Base-by-base conservation (phyloP, 2,113 vertebrate species). In the Lichenostomus cassidix region DNA sequence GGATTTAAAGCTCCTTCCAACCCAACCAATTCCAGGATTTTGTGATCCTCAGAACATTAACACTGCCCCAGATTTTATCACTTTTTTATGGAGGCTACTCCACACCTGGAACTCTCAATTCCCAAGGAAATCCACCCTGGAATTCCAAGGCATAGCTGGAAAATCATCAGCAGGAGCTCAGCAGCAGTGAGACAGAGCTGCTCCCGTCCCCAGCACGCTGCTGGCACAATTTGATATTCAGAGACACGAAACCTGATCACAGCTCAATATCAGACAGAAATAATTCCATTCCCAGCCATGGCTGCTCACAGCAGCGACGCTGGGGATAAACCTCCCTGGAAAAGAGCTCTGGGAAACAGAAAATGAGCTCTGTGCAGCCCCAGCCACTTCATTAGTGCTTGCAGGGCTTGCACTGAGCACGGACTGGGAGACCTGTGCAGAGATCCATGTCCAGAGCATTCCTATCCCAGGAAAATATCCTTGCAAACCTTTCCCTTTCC, bases 221-320 rank as follows among this genome's bases (percentile, higher is more conserved):
- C 77, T 91, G 91, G 50, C 4, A 15, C 89, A 31, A 50, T 85
- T 96, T 69, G 47, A 35, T 25, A 85, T 83, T 68, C 93, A 90
- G 70, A 65, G 71, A 35, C 70, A 95, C 0, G 0, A 81, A 92
- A 90, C 39, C 15, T 70, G 52, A 59, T 70, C 86, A 70, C 84
- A 95, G 71, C 50, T 35, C 87, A 77, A 41, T 35, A 65, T n/a
- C 90, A 87, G 83, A 60, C 62, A 65, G 39, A 58, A 88, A 92
- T 94, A 80, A 94, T 73, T 95, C 91, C 24, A 76, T 77, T 90
- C 63, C 39, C 78, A 95, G 78, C 82, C 70, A 5, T 10, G 28
- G 80, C 60, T 86, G 60, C 78, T 94, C 83, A 49, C 69, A 84
- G 85, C 4, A 12, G 68, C 23, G 10, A 53, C 2, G 1, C 84